A percentile compares a stretch with the other conserved stretches of the same genome.
Conservation (phyloP, 2,113 vertebrate species). For the Paratilapia polleni region DNA sequence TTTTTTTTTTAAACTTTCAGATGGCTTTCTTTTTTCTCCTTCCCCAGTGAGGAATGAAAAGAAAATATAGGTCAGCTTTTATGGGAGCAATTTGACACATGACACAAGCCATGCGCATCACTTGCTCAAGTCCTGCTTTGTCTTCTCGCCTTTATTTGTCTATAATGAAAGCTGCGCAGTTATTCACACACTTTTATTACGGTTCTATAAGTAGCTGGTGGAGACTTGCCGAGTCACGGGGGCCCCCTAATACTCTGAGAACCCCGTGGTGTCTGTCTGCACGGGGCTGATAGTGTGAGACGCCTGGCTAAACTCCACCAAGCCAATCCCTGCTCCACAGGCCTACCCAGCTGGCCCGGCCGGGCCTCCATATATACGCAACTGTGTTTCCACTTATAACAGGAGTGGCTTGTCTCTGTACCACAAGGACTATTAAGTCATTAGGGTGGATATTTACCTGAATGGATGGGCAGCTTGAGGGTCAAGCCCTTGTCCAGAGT, state of each 20-base stretch:
- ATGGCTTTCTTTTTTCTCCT: constrained; percentile 30
- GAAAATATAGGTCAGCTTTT: constrained; percentile 77
- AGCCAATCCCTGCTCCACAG: constrained; percentile 40
- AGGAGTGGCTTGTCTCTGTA: constrained; percentile 43
- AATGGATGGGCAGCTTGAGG: background rate
- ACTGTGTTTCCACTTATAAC: constrained; percentile 55
- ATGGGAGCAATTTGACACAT: constrained; percentile 74
- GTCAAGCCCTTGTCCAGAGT: constrained; percentile 15
- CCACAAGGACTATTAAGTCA: constrained; percentile 43
- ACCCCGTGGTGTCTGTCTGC: constrained; percentile 66
- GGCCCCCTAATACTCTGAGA: constrained; percentile 56
- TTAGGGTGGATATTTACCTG: constrained; percentile 16
- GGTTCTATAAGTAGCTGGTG: constrained; percentile 64
- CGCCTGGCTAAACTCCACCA: constrained; percentile 70
- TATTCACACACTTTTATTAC: constrained; percentile 69
- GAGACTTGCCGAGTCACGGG: constrained; percentile 65
- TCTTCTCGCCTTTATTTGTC: constrained; percentile 60
- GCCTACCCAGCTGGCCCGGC: constrained; percentile 51
- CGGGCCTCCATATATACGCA: constrained; percentile 28
- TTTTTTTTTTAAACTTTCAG: constrained; percentile 17
- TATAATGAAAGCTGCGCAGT: constrained; percentile 57
- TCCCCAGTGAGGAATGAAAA: constrained; percentile 47
- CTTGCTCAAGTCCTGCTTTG: constrained; percentile 58
- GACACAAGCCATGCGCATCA: constrained; percentile 67
- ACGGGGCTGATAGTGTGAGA: constrained; percentile 69